phyloP scores from a whole-genome alignment of 2,797 vertebrate genomes.

The Characodon lateralis region DNA sequence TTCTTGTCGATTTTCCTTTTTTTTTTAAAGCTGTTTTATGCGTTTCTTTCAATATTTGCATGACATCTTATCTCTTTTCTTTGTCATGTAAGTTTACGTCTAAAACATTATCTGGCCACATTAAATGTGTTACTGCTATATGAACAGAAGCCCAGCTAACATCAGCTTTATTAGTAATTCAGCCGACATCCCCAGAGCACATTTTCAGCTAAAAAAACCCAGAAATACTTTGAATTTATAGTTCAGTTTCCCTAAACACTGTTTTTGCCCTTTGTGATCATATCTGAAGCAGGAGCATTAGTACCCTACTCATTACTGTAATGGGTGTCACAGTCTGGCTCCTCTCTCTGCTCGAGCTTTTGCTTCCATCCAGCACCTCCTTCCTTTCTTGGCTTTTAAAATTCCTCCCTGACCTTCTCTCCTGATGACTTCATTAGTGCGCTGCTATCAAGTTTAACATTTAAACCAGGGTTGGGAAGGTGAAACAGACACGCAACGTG shows the following conservation, averaged over 20 bases:
- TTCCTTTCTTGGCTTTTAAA: slow-evolving; percentile 23
- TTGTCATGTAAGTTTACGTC: not conserved
- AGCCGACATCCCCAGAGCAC: slow-evolving; percentile 13
- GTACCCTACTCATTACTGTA: slow-evolving; percentile 79
- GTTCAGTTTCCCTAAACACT: slow-evolving; percentile 57
- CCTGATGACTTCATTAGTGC: slow-evolving; percentile 81
- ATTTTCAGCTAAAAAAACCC: slow-evolving; percentile 20
- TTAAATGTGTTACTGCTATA: slow-evolving; percentile 4
- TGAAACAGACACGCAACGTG: slow-evolving; percentile 77
- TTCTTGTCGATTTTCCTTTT: not conserved
- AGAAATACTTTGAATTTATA: slow-evolving; percentile 36
- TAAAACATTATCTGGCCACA: not conserved
- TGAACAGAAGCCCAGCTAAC: not conserved
- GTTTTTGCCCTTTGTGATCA: slow-evolving; percentile 75
- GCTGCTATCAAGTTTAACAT: slow-evolving; percentile 82
- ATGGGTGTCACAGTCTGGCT: slow-evolving; percentile 75
- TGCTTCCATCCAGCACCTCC: slow-evolving; percentile 24
- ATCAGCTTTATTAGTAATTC: slow-evolving; percentile 9
- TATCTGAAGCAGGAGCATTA: slow-evolving; percentile 69
- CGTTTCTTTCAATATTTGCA: not conserved
- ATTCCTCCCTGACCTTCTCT: slow-evolving; percentile 49
- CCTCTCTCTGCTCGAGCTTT: slow-evolving; percentile 40
- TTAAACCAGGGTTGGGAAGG: slow-evolving; percentile 79
- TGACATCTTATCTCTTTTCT: not conserved
- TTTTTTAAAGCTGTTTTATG: not conserved